phyloP scores from a whole-genome alignment of 2,797 vertebrate genomes.

The Platyrinchus mystaceus region DNA sequence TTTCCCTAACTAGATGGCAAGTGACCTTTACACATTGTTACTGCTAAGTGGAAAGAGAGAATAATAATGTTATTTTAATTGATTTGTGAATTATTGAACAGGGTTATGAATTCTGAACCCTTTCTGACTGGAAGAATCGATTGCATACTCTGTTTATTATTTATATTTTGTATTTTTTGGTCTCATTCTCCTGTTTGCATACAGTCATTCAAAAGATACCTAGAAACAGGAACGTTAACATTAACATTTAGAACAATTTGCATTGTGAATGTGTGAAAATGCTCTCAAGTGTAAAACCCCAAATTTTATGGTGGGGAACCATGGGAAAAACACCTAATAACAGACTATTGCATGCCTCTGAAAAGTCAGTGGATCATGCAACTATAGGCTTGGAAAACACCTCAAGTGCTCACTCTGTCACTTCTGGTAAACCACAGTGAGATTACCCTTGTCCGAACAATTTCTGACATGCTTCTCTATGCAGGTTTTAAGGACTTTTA shows the following conservation, averaged over 20 bases:
- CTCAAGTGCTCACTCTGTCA: background rate
- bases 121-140: conserved; percentile 62
- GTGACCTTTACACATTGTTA: conserved; percentile 79
- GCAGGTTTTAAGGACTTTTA: background rate
- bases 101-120: conserved; percentile 50
- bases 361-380: background rate
- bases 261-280: background rate
- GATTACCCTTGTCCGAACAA: too few relatives aligned
- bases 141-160: conserved; percentile 16
- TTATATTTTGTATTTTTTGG: background rate
- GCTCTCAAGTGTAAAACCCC: fast-evolving
- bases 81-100: conserved; percentile 81
- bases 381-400: background rate
- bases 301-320: background rate
- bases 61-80: conserved; percentile 81
- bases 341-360: background rate
- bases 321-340: background rate
- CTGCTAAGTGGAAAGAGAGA: conserved; percentile 72
- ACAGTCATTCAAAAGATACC: background rate
- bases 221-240: background rate
- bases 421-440: background rate
- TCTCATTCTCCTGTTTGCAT: background rate
- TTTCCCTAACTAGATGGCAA: conserved; percentile 63
- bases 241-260: background rate
- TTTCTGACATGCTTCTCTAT: background rate